These are phyloP conservation scores for Sebastes steindachneri DNA, from an alignment of 2,797 vertebrate genomes.

Conservation along the genomic window DNA sequence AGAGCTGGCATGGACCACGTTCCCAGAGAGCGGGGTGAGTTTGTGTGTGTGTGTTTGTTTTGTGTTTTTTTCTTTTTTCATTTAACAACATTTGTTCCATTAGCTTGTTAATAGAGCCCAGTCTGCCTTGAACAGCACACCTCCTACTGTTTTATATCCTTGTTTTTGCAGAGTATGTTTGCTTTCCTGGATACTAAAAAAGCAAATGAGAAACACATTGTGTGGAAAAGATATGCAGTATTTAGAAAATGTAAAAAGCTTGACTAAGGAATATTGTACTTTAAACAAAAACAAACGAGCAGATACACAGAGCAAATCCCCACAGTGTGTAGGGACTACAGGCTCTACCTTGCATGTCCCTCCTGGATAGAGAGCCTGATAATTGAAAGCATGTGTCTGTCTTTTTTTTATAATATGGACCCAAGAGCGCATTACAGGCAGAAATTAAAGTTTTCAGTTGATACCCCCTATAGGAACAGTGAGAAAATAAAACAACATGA, in stretches of 20 bases:
- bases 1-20: constrained; percentile 95
- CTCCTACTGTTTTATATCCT: constrained; percentile 80
- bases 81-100: constrained; percentile 78
- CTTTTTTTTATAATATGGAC: constrained; percentile 61
- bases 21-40: constrained; percentile 97
- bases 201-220: constrained; percentile 67
- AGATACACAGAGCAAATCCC: constrained; percentile 29
- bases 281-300: constrained; percentile 26
- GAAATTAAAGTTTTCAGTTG: constrained; percentile 75
- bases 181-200: constrained; percentile 64
- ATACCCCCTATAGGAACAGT: constrained; percentile 74
- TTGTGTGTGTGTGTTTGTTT: constrained; percentile 43
- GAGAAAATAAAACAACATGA: constrained; percentile 85
- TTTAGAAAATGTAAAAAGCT: constrained; percentile 19
- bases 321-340: constrained; percentile 25
- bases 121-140: constrained; percentile 66
- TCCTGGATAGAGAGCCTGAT: constrained; percentile 47
- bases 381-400: constrained; percentile 72
- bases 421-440: constrained; percentile 66
- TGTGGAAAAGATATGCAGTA: constrained; percentile 19
- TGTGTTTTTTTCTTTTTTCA: background rate
- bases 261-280: constrained; percentile 12
- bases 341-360: constrained; percentile 37
- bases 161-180: constrained; percentile 73
- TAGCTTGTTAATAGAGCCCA: constrained; percentile 76